phyloP scores from a whole-genome alignment of 2,888 invertebrate genomes.

The Tuta absoluta region DNA sequence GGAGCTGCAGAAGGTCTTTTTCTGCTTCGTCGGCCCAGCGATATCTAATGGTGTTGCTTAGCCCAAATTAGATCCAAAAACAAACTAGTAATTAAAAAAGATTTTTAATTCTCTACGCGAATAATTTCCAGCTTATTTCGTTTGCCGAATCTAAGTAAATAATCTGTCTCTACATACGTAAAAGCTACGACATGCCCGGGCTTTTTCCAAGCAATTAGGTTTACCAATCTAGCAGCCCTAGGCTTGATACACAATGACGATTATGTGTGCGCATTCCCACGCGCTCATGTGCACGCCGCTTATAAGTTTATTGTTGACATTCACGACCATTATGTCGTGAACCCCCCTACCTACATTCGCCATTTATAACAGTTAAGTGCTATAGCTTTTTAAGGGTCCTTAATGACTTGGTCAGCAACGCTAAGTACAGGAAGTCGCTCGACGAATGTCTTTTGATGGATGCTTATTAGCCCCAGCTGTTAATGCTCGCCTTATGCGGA shows the following conservation, averaged over 20 bases:
- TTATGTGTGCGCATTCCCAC: constrained; percentile 39
- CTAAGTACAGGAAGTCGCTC: constrained; percentile 32
- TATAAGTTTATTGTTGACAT: constrained; percentile 41
- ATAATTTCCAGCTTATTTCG: not conserved
- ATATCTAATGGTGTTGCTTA: too few species aligned
- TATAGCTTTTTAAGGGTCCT: constrained; percentile 30
- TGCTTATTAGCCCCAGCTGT: constrained; percentile 32
- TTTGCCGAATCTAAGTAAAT: not conserved
- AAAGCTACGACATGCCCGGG: not conserved
- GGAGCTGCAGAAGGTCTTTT: too few species aligned
- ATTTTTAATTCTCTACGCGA: too few species aligned
- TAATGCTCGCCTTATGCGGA: constrained; percentile 30
- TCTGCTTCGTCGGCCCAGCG: too few species aligned
- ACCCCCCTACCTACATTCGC: constrained; percentile 31
- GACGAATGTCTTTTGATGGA: constrained; percentile 33
- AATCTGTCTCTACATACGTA: not conserved
- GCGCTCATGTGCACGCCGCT: constrained; percentile 34
- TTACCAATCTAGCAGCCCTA: constrained; percentile 15
- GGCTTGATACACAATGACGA: constrained; percentile 30
- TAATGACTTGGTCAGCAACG: constrained; percentile 27
- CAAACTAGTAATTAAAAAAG: too few species aligned
- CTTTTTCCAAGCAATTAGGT: not conserved
- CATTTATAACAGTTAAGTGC: constrained; percentile 30
- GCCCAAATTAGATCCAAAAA: too few species aligned
- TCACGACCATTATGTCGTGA: constrained; percentile 33